These are phyloP conservation scores for Leptopilina clavipes DNA, from an alignment of 1,140 invertebrate species.

Conservation along the genomic window DNA sequence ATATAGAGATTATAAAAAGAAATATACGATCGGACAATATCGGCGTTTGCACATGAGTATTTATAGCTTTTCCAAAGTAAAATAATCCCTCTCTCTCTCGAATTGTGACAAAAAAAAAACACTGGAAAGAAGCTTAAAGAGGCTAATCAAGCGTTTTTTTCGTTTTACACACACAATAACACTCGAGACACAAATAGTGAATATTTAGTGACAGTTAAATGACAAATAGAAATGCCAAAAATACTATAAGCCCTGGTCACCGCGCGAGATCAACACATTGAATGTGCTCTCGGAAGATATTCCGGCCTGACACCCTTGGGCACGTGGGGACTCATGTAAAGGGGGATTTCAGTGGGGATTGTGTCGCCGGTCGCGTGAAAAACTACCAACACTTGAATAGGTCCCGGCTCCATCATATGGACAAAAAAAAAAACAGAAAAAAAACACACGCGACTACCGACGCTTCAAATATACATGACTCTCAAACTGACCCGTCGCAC, in stretches of 20 bases:
- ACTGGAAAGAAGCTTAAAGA: slow-evolving; percentile 1
- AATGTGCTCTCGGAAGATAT: slow-evolving; percentile 51
- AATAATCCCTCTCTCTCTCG: background rate
- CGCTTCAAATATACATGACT: slow-evolving; percentile 46
- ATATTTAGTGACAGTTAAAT: slow-evolving; percentile 30
- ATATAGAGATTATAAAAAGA: background rate
- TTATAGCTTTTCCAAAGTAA: background rate
- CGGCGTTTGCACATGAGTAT: background rate
- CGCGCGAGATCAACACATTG: slow-evolving; percentile 58
- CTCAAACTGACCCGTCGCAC: slow-evolving; percentile 54
- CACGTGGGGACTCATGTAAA: slow-evolving; percentile 66
- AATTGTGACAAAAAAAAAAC: background rate
- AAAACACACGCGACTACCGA: slow-evolving; percentile 64
- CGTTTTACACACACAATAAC: no score
- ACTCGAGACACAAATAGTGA: no score
- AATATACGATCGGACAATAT: background rate
- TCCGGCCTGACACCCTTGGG: slow-evolving; percentile 61
- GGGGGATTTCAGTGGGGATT: slow-evolving; percentile 64
- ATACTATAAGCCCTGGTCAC: slow-evolving; percentile 47
- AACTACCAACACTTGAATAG: slow-evolving; percentile 68
- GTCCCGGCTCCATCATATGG: slow-evolving; percentile 52
- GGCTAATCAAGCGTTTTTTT: background rate
- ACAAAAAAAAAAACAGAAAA: no score
- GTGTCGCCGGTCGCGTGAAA: slow-evolving; percentile 63
- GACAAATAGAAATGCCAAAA: slow-evolving; percentile 11